Evolutionary conservation across 1,140 invertebrate genomes (phyloP), one percentile per base, ranked within the genome.

Genomic region (Idris sp.): DNA sequence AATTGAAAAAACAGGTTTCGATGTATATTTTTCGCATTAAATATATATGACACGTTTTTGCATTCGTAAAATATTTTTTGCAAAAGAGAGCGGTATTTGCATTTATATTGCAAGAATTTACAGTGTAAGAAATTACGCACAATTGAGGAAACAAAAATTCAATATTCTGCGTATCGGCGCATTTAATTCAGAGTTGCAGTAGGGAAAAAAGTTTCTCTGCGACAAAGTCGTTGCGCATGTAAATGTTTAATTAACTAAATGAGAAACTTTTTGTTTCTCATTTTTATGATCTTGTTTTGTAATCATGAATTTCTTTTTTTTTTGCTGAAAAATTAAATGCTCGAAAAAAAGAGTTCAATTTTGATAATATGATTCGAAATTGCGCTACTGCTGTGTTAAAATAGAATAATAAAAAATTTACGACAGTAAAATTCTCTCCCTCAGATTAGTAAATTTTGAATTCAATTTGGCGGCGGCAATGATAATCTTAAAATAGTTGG

Each of bases 1-100:
- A 64, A 72, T 72, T 56, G 58, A 72, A 72, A 59, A 73, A 73
- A 73, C 69, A 58, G 69, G 69, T 73, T 73, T 28, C 44, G 38
- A 35, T 59, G 36, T 58, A 53, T 35, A 72, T 56, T 58, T 72
- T 64, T 49, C 44, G 35, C 53, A 49, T 73, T 64, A 64, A 53
- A 51, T 35, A 48, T 64, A 72, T 64, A n/a, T n/a, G 44, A 64
- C 58, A n/a, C 18, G 33, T 48, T 54, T 64, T 30, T n/a, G 31
- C 51, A 36, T 41, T 49, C 19, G 56, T 28, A 36, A n/a, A 58
- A 62, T 40, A 19, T 56, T 56, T 59, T 41, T 56, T 41, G 14
- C 16, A 56, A 41, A 9, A 13, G 19, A 9, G 14, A 4, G 15
- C 25, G 19, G n/a, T 49, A 72, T 62, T 62, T 72, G 67, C 56